Evolutionary conservation across 1,140 invertebrate genomes (phyloP), one percentile per base, ranked within the genome.

Genomic region (Frieseomelitta varia): DNA sequence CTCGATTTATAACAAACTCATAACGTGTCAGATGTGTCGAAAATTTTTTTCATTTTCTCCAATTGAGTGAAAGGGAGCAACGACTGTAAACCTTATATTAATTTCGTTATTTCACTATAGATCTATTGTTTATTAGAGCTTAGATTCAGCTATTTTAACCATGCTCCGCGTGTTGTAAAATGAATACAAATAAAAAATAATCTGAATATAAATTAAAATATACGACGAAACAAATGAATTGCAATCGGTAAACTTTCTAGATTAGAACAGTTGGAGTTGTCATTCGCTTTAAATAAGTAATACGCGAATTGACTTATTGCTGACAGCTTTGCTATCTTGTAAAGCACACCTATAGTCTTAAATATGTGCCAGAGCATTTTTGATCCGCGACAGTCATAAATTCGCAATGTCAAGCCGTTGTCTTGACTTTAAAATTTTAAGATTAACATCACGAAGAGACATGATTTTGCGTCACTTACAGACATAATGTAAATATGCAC

Each of bases 401-500:
- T 76, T 56, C 19, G 34, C 27, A 10, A 39, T 19, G 63, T 67
- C 24, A n/a, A 30, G 8, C n/a, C 34, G 72, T 73, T 69, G 30
- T 58, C 30, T 30, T 30, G 30, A 30, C 8, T 30, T n/a, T 47
- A 63, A 81, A 81, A 47, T 39, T 53, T 11, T 53, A 1, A 19
- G 12, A 34, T 53, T 76, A 55, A 68, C 39, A 34, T 77, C 34
- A 69, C 12, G 51, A 69, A 24, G 65, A 21, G 65, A 21, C 14
- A n/a, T 47, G 39, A 47, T 24, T 69, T 14, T 69, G 73, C 81
- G 34, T 77, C 73, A 76, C 12, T 63, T 76, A 53, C 30, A 75
- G 24, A 51, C 80, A 68, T 17, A 24, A 56, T 68, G 61, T 56
- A 77, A 56, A 77, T 82, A 76, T 15, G n/a, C n/a, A n/a, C n/a